Base-by-base conservation (phyloP, 2,888 invertebrate genomes). In the Invenusta paracnida region DNA sequence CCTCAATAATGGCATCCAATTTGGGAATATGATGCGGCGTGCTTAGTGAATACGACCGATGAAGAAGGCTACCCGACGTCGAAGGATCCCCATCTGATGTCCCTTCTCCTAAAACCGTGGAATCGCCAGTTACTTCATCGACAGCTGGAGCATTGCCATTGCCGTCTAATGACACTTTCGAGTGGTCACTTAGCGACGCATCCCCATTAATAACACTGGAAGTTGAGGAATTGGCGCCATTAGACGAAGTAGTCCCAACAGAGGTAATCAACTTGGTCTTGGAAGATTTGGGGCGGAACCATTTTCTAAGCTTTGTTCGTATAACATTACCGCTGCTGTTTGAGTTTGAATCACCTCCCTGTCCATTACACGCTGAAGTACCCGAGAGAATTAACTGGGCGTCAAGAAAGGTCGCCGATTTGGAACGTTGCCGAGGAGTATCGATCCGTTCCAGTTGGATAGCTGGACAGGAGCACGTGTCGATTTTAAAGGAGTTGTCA, bases 11-110 rank as follows among this genome's bases (percentile, higher is more conserved):
- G 28, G 67, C 73, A 30, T 84, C 84, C 29, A 84, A 67, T 67
- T 84, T 84, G 17, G 84, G 73, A 25, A 73, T 67, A 25, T 84
- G 84, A 66, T 84, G 84, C 2, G 84, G 84, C n/a, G 84, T 84
- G 27, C 17, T n/a, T 11, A 84, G n/a, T 2, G 84, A 84, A 27
- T 73, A 28, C 66, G 1, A n/a, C 2, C 84, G 67, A 5, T 66
- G 84, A 2, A 73, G 27, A 5, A 23, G 11, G 27, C 25, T 23
- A 5, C 17, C 73, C 48, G 5, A 17, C 5, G 17, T 5, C 48
- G 5, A 5, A 17, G 48, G 48, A 11, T 48, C 5, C 5, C 48
- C 48, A 17, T 17, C 17, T 17, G 48, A 48, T 17, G 5, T 48
- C 5, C 5, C 5, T 5, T 48, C 17, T 5, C 17, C 17, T 5